Evolutionary conservation across 2,888 invertebrate genomes (phyloP).

Genomic region (Tetrapedia diversipes): DNA sequence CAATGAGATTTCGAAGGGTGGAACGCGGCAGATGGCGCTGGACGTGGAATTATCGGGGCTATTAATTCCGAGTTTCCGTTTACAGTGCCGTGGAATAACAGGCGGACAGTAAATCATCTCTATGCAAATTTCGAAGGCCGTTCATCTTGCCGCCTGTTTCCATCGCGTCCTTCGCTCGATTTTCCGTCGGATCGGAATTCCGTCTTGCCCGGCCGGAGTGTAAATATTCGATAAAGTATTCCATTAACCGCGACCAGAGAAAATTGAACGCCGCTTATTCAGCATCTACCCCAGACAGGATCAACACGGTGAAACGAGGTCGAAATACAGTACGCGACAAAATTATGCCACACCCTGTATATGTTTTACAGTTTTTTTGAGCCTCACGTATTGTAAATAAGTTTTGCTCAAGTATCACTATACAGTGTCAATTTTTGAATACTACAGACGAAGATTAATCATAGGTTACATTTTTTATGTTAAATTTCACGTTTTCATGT

Average conservation of each 20-base stretch:
- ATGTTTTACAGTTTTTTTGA: too few relatives aligned
- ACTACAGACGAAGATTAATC: too few relatives aligned
- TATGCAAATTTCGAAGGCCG: slow-evolving; percentile 45
- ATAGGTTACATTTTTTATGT: too few relatives aligned
- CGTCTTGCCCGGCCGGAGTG: slow-evolving; percentile 18
- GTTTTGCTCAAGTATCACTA: too few relatives aligned
- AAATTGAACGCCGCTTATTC: slow-evolving; percentile 24
- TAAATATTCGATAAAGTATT: slow-evolving; percentile 37
- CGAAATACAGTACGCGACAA: slow-evolving; percentile 9
- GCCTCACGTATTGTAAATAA: too few relatives aligned
- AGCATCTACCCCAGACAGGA: not conserved
- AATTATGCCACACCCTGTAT: too few relatives aligned
- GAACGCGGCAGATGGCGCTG: slow-evolving; percentile 5
- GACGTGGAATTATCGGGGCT: slow-evolving; percentile 37
- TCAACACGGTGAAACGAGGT: not conserved
- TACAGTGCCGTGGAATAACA: slow-evolving; percentile 22
- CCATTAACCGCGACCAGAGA: slow-evolving; percentile 27
- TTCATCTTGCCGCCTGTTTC: slow-evolving; percentile 22
- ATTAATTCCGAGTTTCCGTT: slow-evolving; percentile 43
- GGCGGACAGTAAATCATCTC: slow-evolving; percentile 39
- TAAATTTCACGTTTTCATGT: too few relatives aligned
- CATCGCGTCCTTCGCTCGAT: slow-evolving; percentile 1
- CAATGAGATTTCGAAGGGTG: not conserved
- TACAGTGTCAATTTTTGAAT: too few relatives aligned
- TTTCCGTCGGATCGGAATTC: slow-evolving; percentile 26